A percentile compares a stretch with the other conserved stretches of the same genome.
Conservation (phyloP, 2,113 vertebrate genomes). For the Tonatia bakeri region DNA sequence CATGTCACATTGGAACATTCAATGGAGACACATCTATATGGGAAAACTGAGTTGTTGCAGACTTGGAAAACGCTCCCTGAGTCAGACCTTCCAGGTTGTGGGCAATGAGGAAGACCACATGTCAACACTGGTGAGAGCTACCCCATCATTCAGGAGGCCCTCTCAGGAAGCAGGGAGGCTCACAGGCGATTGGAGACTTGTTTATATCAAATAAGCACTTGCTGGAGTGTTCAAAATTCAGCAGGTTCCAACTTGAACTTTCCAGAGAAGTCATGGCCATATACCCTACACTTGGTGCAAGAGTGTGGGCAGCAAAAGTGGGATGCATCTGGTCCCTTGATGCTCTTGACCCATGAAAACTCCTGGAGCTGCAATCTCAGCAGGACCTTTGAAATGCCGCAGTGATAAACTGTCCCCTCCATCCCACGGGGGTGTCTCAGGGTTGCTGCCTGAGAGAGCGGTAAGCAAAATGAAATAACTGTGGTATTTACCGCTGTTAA, state of each 20-base stretch:
- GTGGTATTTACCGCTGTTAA: slow-evolving; percentile 73
- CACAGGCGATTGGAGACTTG: slow-evolving; percentile 62
- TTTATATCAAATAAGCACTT: slow-evolving; percentile 67
- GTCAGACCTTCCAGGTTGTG: neutral
- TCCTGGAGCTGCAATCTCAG: rapidly evolving
- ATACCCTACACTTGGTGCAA: neutral
- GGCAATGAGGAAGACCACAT: neutral
- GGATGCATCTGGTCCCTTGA: neutral
- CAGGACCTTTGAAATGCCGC: neutral
- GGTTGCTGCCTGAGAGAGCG: neutral
- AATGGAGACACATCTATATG: rapidly evolving
- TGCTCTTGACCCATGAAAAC: neutral
- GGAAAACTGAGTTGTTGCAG: neutral
- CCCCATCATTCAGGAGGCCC: slow-evolving; percentile 19
- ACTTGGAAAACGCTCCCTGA: neutral
- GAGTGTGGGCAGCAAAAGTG: neutral
- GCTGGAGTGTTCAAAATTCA: slow-evolving; percentile 37
- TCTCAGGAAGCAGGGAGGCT: slow-evolving; percentile 45
- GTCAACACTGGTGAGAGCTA: neutral
- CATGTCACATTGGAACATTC: neutral
- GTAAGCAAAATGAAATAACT: slow-evolving; percentile 70
- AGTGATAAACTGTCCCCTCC: slow-evolving; percentile 44
- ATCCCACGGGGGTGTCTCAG: slow-evolving; percentile 37
- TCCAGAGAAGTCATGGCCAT: slow-evolving; percentile 46
- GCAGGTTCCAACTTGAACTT: slow-evolving; percentile 70